phyloP scores from a whole-genome alignment of 1,140 invertebrate species.

The Rhagoletis pomonella region DNA sequence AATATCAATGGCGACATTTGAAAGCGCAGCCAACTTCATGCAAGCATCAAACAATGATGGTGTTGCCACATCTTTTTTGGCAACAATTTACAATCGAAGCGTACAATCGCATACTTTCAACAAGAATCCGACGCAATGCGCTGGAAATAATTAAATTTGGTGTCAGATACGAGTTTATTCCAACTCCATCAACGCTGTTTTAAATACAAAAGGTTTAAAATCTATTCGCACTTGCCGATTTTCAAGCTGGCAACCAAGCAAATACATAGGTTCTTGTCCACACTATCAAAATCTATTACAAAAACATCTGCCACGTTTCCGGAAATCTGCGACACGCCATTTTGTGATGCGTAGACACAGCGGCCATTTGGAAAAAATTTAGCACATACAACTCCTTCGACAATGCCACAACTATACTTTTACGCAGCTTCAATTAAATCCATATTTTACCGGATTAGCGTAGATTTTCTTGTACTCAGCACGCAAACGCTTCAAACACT shows the following conservation, averaged over 20 bases:
- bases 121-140: too few species aligned
- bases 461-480: conserved; percentile 32
- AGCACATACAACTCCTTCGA: background rate
- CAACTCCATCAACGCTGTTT: background rate
- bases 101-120: too few species aligned
- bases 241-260: too few species aligned
- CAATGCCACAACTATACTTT: background rate
- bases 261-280: background rate
- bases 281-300: conserved; percentile 2
- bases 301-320: background rate
- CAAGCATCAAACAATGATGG: background rate
- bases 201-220: background rate
- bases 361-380: background rate
- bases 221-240: too few species aligned
- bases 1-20: background rate
- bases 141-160: background rate
- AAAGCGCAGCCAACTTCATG: background rate
- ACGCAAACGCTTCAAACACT: background rate
- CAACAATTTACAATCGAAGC: too few species aligned
- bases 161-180: background rate
- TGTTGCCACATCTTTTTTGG: background rate
- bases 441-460: background rate
- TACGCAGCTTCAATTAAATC: too few species aligned
- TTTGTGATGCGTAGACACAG: background rate
- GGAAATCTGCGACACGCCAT: background rate